Percentiles rank a stretch among this genome's conserved stretches.
These are phyloP conservation scores for Trachurus trachurus DNA, from an alignment of 2,797 vertebrate genomes.

Conservation along the genomic window DNA sequence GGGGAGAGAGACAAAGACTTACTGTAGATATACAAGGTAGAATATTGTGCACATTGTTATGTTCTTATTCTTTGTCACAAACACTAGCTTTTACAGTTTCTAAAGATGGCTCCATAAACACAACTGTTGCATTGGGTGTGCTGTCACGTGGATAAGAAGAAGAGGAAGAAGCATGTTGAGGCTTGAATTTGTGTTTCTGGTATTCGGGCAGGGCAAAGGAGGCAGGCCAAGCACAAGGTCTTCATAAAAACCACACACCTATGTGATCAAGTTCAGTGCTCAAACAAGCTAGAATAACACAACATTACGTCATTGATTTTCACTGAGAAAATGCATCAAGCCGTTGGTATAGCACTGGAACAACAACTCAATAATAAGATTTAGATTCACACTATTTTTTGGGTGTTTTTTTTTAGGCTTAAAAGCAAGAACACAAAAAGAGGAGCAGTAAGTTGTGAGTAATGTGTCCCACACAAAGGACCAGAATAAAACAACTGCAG, in stretches of 20 bases:
- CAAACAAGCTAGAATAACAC: conserved; percentile 5
- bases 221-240: conserved; percentile 7
- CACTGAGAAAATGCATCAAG: background rate
- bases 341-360: background rate
- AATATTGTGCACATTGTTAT: background rate
- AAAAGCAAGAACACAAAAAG: background rate
- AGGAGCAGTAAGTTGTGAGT: background rate
- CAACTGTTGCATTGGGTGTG: conserved; percentile 10
- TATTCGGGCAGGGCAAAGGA: conserved; percentile 70
- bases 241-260: background rate
- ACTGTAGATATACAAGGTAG: too few relatives aligned
- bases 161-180: conserved; percentile 46
- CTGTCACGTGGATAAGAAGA: conserved; percentile 5
- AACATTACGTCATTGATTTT: background rate
- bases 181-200: conserved; percentile 68
- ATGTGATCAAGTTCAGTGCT: conserved; percentile 22
- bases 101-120: conserved; percentile 1
- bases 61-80: background rate
- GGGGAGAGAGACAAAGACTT: background rate
- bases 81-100: background rate
- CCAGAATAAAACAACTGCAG: background rate
- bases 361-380: background rate
- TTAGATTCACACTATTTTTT: background rate
- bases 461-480: background rate
- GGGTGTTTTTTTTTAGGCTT: background rate